Evolutionary conservation across 2,888 invertebrate genomes (phyloP).

Genomic region (Branchipolynoe longqiensis): DNA sequence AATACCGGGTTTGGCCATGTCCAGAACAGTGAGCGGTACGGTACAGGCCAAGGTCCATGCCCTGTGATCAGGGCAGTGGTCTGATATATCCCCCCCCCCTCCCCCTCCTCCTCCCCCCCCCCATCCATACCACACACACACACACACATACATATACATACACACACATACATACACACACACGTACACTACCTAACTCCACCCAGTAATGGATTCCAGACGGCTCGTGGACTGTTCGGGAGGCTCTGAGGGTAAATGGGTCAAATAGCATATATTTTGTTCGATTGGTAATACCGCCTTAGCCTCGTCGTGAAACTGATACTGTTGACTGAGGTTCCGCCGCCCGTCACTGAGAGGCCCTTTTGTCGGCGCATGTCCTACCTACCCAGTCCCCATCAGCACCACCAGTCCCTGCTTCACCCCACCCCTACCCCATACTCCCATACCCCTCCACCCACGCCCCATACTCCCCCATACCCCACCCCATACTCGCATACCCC

Average conservation of each 20-base stretch:
- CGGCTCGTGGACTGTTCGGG: not conserved
- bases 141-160: not conserved
- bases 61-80: not conserved
- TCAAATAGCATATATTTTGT: constrained; percentile 56
- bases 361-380: not conserved
- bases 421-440: not conserved
- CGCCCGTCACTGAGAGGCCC: not conserved
- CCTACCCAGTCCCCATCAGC: not conserved
- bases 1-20: too few relatives aligned
- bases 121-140: too few relatives aligned
- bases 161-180: not conserved
- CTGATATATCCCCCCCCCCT: not conserved
- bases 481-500: not conserved
- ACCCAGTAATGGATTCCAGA: not conserved
- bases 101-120: not conserved
- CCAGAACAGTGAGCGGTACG: too few relatives aligned
- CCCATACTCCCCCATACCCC: not conserved
- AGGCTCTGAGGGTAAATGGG: constrained; percentile 11
- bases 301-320: constrained; percentile 23
- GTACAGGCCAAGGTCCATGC: not conserved
- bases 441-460: constrained; percentile 8
- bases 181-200: not conserved
- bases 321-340: constrained; percentile 22
- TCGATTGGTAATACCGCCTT: constrained; percentile 42
- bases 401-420: not conserved